Conservation (phyloP, 2,888 invertebrate species). For the Nowickia ferox region DNA sequence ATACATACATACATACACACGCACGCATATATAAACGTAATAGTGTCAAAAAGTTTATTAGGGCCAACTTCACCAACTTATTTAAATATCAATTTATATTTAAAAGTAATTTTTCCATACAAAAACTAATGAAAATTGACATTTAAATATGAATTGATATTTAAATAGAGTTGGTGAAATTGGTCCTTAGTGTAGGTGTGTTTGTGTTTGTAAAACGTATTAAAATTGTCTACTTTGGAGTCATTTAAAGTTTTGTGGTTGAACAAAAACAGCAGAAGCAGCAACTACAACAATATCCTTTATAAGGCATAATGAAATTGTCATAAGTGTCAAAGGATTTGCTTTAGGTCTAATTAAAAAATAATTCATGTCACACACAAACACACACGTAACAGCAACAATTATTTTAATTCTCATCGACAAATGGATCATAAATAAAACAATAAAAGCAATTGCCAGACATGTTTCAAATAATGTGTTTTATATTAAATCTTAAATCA, state of each 20-base stretch:
- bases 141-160: no score
- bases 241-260: background rate
- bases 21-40: background rate
- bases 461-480: no score
- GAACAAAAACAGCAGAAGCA: background rate
- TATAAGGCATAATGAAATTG: slow-evolving; percentile 31
- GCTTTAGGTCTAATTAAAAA: background rate
- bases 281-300: background rate
- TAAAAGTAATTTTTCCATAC: no score
- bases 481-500: no score
- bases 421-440: background rate
- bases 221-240: background rate
- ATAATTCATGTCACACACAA: background rate
- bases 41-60: background rate
- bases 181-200: background rate
- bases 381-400: background rate
- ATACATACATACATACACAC: slow-evolving; percentile 1
- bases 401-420: background rate
- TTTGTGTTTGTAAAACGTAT: background rate
- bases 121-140: no score
- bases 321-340: slow-evolving; percentile 33
- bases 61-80: no score
- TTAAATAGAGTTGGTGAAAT: no score
- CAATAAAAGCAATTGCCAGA: background rate
- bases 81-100: no score